These are phyloP conservation scores for Pseudopipra pipra DNA, from an alignment of 2,113 vertebrate species.

Conservation along the genomic window DNA sequence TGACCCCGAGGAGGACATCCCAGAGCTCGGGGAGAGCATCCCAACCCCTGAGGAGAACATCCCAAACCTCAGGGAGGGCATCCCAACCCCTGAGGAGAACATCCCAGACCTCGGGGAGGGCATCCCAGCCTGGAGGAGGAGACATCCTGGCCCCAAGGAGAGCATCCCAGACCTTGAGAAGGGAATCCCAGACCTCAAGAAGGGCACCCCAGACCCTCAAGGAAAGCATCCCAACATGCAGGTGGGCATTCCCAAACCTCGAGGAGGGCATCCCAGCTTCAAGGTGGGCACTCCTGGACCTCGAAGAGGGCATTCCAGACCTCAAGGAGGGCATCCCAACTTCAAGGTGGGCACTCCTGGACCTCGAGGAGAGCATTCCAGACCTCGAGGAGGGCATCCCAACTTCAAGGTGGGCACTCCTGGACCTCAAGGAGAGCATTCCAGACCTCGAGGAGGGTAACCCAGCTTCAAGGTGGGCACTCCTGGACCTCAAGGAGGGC, in stretches of 20 bases:
- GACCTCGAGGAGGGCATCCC: not conserved
- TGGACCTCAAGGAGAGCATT: too few species aligned
- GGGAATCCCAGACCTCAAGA: not conserved
- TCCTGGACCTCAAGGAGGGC: not conserved
- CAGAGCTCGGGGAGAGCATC: not conserved
- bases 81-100: not conserved
- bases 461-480: rapidly evolving
- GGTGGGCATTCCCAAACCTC: too few species aligned
- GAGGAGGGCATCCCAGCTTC: too few species aligned
- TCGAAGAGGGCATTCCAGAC: not conserved
- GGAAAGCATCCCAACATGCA: not conserved
- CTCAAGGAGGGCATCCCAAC: not conserved
- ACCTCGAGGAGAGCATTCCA: not conserved
- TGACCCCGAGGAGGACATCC: not conserved
- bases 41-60: too few species aligned
- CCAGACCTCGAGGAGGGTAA: not conserved
- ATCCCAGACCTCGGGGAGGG: not conserved
- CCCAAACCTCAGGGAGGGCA: not conserved
- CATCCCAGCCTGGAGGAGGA: too few species aligned
- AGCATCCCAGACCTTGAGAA: too few species aligned
- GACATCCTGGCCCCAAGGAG: too few species aligned
- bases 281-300: not conserved
- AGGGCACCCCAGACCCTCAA: not conserved
- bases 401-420: not conserved
- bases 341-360: too few species aligned